Base-by-base conservation (phyloP, 2,797 vertebrate genomes). In the Enteromius thamalakanensis region DNA sequence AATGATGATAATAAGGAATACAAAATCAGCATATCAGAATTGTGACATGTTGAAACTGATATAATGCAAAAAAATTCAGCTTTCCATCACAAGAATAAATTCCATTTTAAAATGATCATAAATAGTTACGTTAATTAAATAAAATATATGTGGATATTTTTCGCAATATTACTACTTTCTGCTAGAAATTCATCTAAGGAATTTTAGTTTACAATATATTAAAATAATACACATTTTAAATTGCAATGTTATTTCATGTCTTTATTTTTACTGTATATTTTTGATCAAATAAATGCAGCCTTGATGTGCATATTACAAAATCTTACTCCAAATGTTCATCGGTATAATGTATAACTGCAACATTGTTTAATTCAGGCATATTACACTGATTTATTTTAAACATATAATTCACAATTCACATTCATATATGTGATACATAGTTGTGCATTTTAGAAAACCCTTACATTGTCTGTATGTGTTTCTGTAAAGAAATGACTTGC, bases 341-440 rank as follows among this genome's bases (percentile, higher is more conserved):
- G 0, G 23, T 19, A 3, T 32, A 21, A 34, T 3, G 14, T 74
- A 3, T 51, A 32, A 29, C 19, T 72, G 5, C 17, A 19, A 19
- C 23, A 26, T 29, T 1, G 49, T 49, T 15, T 21, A 32, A 12
- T 51, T 21, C 29, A 34, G 62, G 34, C 60, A 64, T 32, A 47
- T 49, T 49, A 19, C 15, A 11, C 26, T 51, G 0, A 32, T 51
- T 32, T 51, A 32, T 21, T 72, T 68, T 29, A 11, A 21, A 51
- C 47, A 4, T 32, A 90, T 89, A 87, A 90, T 92, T 93, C 90
- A 92, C 49, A 49, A 47, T 29, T 51, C 19, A 19, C 19, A 42
- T 17, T 47, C 21, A 23, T 21, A n/a, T 21, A 1, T 47, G 58
- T 64, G 19, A 78, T 2, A 49, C 60, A 78, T 32, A 6, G 15